Percentiles rank a stretch among this genome's conserved stretches.
These are phyloP conservation scores for Theretra japonica DNA, from an alignment of 2,888 invertebrate species.

Conservation along the genomic window DNA sequence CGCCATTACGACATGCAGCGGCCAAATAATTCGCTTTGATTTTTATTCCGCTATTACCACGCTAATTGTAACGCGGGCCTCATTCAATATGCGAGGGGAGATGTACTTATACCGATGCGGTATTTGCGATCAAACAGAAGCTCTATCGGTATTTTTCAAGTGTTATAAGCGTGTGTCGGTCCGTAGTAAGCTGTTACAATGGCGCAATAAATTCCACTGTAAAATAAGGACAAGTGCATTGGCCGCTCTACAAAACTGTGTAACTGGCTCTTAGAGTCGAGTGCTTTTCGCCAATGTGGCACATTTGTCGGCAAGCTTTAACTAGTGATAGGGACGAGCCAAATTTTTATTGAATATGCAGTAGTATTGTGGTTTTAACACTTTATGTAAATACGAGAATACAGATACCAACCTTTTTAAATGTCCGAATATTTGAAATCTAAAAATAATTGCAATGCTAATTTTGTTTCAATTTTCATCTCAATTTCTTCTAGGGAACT, in stretches of 20 bases:
- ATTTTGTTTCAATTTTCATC: neutral
- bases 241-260: slow-evolving; percentile 22
- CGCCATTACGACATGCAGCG: neutral
- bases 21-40: neutral
- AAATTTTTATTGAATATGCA: slow-evolving; percentile 13
- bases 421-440: neutral
- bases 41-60: neutral
- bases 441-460: neutral
- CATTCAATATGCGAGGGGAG: slow-evolving; percentile 12
- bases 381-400: neutral
- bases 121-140: slow-evolving; percentile 17
- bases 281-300: slow-evolving; percentile 19
- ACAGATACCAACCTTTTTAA: neutral
- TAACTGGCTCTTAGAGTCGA: slow-evolving; percentile 11
- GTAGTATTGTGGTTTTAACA: neutral
- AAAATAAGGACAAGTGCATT: slow-evolving; percentile 20
- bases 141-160: slow-evolving; percentile 17
- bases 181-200: neutral
- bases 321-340: slow-evolving; percentile 16
- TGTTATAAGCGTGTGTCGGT: slow-evolving; percentile 4
- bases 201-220: neutral
- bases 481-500: neutral
- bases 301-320: slow-evolving; percentile 23
- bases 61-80: neutral
- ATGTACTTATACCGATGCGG: neutral